These are phyloP conservation scores for Elgaria multicarinata DNA, from an alignment of 2,113 vertebrate species.

Conservation along the genomic window DNA sequence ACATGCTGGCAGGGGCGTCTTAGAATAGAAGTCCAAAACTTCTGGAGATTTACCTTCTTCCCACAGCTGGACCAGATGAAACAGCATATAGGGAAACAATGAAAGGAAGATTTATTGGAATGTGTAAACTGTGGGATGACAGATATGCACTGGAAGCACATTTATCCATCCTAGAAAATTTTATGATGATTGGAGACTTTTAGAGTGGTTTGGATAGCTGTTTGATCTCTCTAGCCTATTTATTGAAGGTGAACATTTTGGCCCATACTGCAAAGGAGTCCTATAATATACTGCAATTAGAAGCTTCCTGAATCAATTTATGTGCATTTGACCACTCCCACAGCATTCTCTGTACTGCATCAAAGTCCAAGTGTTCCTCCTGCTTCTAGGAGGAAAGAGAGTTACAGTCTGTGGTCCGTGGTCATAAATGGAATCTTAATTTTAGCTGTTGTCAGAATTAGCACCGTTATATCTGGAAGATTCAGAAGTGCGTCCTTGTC, in stretches of 20 bases:
- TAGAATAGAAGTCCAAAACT: too few relatives aligned
- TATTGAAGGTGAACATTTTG: not conserved
- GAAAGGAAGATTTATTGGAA: not conserved
- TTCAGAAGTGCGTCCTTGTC: not conserved
- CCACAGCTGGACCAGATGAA: too few relatives aligned
- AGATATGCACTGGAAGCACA: not conserved
- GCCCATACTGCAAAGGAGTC: not conserved
- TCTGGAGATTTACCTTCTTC: too few relatives aligned
- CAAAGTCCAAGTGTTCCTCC: not conserved
- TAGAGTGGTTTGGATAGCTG: not conserved
- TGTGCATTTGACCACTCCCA: not conserved
- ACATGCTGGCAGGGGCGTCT: too few relatives aligned
- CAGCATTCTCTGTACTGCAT: not conserved
- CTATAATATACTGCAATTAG: not conserved
- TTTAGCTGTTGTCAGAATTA: not conserved
- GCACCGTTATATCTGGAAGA: not conserved
- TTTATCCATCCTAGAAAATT: not conserved
- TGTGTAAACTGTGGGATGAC: not conserved
- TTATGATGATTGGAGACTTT: not conserved
- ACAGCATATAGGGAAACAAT: not conserved
- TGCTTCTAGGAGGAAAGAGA: not conserved
- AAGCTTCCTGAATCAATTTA: not conserved
- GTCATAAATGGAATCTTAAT: not conserved
- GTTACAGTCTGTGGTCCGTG: not conserved
- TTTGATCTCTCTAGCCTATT: not conserved